A percentile compares a stretch with the other conserved stretches of the same genome.
phyloP scores from a whole-genome alignment of 2,113 vertebrate genomes.

The Monopterus albus region DNA sequence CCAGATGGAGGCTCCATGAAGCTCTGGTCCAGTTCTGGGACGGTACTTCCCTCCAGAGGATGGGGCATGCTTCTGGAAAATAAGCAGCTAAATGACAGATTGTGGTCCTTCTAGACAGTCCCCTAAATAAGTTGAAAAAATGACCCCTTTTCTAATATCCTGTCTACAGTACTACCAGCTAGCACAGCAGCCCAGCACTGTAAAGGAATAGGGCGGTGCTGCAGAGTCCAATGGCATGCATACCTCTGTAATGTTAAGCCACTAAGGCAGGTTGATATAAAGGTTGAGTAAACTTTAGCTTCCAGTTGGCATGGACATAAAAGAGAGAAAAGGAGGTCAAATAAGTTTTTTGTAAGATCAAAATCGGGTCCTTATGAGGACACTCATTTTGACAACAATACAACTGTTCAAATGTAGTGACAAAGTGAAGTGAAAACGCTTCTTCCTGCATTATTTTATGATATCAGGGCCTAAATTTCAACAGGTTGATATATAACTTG shows the following conservation, averaged over 20 bases:
- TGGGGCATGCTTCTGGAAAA: conserved; percentile 33
- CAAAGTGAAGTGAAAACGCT: no score
- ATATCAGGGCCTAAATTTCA: no score
- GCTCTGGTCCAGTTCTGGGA: conserved; percentile 51
- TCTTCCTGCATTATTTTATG: not conserved
- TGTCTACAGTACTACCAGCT: conserved; percentile 10
- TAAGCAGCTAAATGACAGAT: conserved; percentile 55
- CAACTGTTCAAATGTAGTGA: not conserved
- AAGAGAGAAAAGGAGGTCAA: not conserved
- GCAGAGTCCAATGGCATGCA: conserved; percentile 4
- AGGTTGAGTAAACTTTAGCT: conserved; percentile 2
- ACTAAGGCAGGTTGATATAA: not conserved
- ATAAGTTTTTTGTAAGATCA: not conserved
- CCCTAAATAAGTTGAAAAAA: conserved; percentile 41
- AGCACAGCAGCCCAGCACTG: not conserved
- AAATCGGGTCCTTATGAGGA: conserved; percentile 2
- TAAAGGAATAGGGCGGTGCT: conserved; percentile 49
- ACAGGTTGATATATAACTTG: no score
- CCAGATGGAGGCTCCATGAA: conserved; percentile 41
- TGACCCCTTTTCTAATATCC: conserved; percentile 54
- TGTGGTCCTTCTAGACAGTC: conserved; percentile 44
- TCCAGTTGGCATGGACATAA: not conserved
- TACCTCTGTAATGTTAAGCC: not conserved
- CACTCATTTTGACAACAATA: no score
- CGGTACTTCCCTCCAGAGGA: conserved; percentile 27